Conservation (phyloP, 1,140 invertebrate species). For the Drosophila micromelanica region DNA sequence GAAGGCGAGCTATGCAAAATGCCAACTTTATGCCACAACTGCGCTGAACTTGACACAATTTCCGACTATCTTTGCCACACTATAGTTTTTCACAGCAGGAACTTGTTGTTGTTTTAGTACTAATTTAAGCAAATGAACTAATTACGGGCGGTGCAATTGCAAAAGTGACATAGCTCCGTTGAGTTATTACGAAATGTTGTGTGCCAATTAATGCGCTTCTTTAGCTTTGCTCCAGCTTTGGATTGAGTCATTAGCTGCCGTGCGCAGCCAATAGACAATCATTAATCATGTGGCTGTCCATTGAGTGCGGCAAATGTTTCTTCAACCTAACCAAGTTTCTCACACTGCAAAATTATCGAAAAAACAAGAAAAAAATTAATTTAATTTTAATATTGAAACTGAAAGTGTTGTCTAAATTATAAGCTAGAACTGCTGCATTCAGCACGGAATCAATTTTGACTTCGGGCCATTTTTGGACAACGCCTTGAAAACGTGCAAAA, state of each 20-base stretch:
- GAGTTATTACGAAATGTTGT: slow-evolving; percentile 51
- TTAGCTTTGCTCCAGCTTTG: slow-evolving; percentile 27
- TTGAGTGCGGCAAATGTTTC: slow-evolving; percentile 39
- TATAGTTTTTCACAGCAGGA: slow-evolving; percentile 26
- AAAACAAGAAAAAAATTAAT: slow-evolving; percentile 48
- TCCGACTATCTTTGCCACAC: slow-evolving; percentile 24
- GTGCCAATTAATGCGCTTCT: slow-evolving; percentile 49
- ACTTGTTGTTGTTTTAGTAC: slow-evolving; percentile 17
- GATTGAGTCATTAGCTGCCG: slow-evolving; percentile 47
- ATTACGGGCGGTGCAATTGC: slow-evolving; percentile 54
- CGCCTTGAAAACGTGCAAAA: slow-evolving; percentile 62
- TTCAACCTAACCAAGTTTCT: slow-evolving; percentile 39
- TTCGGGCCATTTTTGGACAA: slow-evolving; percentile 35
- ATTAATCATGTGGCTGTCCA: slow-evolving; percentile 66
- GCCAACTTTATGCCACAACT: slow-evolving; percentile 41
- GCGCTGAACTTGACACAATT: slow-evolving; percentile 72
- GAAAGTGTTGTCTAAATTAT: slow-evolving; percentile 62
- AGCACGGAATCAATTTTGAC: slow-evolving; percentile 38
- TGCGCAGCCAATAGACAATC: slow-evolving; percentile 20
- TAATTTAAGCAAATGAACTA: slow-evolving; percentile 52
- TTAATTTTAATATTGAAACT: slow-evolving; percentile 67
- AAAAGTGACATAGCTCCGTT: slow-evolving; percentile 59
- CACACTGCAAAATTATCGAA: slow-evolving; percentile 19
- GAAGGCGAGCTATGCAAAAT: slow-evolving; percentile 43
- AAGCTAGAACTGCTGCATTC: slow-evolving; percentile 52